These are phyloP conservation scores for Cancer borealis DNA, from an alignment of 2,888 invertebrate genomes.

Conservation along the genomic window DNA sequence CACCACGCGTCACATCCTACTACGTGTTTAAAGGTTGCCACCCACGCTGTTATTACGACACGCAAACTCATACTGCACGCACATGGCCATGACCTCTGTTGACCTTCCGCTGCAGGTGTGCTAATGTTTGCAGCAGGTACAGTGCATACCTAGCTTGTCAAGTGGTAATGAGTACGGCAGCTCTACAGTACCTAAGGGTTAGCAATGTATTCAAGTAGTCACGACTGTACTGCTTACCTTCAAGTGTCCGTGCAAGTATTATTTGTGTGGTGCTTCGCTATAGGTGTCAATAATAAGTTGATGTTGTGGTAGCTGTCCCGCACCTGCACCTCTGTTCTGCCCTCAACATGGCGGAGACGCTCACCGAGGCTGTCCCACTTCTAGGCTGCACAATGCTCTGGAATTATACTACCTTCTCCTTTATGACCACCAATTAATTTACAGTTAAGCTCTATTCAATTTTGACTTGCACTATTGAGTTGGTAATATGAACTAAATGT, in stretches of 20 bases:
- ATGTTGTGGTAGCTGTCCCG: neutral
- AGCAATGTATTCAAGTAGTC: neutral
- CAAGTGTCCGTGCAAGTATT: neutral
- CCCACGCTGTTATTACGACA: neutral
- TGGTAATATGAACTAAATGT: neutral
- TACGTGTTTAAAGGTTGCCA: too few species aligned
- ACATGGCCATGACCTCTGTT: neutral
- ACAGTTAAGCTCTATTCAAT: neutral
- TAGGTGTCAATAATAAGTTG: neutral
- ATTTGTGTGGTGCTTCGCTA: neutral
- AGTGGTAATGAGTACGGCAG: too few species aligned
- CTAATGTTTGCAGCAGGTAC: neutral
- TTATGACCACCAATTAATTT: neutral
- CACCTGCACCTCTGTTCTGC: neutral
- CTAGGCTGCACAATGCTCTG: neutral
- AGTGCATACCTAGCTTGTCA: neutral
- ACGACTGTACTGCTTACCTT: neutral
- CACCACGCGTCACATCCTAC: too few species aligned
- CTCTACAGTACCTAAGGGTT: neutral
- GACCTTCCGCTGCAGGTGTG: slow-evolving; percentile 7
- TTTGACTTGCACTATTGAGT: neutral
- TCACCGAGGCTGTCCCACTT: neutral
- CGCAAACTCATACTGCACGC: neutral
- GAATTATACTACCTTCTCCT: neutral
- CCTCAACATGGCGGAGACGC: slow-evolving; percentile 21